Evolutionary conservation across 2,888 invertebrate genomes (phyloP).

Genomic region (Nephrotoma guestfalica): DNA sequence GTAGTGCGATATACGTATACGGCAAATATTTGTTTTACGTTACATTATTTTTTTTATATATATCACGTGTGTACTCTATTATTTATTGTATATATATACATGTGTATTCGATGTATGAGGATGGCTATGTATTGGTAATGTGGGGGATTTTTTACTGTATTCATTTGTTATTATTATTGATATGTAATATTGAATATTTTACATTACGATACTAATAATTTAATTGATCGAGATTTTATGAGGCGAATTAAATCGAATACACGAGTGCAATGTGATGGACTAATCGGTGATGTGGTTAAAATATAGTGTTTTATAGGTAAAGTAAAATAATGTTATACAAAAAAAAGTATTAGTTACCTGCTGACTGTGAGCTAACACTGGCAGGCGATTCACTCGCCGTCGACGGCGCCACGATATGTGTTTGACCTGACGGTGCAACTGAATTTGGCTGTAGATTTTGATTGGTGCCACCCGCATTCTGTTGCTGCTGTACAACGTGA

Average conservation of each 20-base stretch:
- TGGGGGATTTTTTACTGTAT: neutral
- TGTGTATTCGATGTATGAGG: neutral
- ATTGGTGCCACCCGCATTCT: conserved; percentile 12
- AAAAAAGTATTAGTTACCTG: conserved; percentile 22
- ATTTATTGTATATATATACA: neutral
- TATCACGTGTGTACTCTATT: neutral
- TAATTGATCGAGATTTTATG: neutral
- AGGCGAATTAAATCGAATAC: neutral
- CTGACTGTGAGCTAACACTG: conserved; percentile 37
- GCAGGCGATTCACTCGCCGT: conserved; percentile 44
- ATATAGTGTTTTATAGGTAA: neutral
- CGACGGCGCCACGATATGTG: conserved; percentile 37
- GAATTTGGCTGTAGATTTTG: conserved; percentile 27
- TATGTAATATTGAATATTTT: neutral
- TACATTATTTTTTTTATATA: neutral
- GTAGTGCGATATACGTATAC: neutral
- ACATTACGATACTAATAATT: neutral
- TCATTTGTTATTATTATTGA: neutral
- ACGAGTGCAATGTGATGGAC: neutral
- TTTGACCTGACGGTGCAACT: conserved; percentile 32
- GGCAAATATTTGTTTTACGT: neutral
- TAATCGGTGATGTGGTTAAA: neutral
- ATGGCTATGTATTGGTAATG: neutral
- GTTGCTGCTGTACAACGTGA: conserved; percentile 16
- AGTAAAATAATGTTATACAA: neutral